Conservation (phyloP, 2,113 vertebrate genomes). For the Turdus rufiventris region DNA sequence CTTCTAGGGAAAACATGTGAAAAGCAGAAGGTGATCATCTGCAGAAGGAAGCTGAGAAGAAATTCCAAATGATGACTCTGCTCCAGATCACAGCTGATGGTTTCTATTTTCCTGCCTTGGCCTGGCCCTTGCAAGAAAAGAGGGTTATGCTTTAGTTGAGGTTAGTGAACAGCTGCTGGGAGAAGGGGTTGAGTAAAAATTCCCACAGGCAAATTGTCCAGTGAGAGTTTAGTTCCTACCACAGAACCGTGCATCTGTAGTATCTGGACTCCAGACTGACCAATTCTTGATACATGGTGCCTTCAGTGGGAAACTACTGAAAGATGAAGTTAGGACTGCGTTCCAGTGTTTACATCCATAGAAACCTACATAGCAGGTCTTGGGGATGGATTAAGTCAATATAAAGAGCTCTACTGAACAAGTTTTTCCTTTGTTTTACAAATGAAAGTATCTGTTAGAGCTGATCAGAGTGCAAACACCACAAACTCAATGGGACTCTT, state of each 20-base stretch:
- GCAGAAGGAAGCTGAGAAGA: neutral
- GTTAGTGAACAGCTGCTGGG: neutral
- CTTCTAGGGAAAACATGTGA: neutral
- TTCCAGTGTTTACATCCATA: neutral
- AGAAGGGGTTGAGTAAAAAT: neutral
- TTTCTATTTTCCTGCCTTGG: neutral
- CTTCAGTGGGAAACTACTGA: neutral
- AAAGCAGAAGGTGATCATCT: neutral
- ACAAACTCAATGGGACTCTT: neutral
- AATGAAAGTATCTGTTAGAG: neutral
- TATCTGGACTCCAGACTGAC: neutral
- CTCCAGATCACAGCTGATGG: neutral
- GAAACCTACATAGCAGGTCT: neutral
- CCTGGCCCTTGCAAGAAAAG: neutral
- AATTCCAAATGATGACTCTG: accelerated
- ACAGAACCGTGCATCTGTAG: neutral
- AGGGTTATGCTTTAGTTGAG: neutral
- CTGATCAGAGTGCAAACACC: neutral
- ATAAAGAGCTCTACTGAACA: neutral
- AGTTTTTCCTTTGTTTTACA: neutral
- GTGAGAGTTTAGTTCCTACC: neutral
- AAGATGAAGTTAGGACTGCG: neutral
- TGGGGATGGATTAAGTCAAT: neutral
- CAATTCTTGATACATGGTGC: neutral
- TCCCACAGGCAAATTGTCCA: neutral